Percentiles rank a stretch among this genome's conserved stretches.
phyloP scores from a whole-genome alignment of 2,113 vertebrate genomes.

The Cygnus buccinator region DNA sequence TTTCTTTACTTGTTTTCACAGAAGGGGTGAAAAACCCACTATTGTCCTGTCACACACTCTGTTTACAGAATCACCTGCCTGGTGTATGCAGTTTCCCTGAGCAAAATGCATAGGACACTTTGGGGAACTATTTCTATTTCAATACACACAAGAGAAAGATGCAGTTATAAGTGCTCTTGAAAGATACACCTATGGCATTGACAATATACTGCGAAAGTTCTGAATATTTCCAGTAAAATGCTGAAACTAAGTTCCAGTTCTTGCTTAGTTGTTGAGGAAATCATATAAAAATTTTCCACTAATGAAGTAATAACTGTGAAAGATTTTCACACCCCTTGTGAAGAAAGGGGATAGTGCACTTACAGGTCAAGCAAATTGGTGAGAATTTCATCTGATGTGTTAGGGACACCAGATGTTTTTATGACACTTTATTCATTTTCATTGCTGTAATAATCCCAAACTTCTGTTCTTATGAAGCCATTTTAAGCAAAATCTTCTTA shows the following conservation, averaged over 20 bases:
- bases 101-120: not conserved
- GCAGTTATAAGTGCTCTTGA: not conserved
- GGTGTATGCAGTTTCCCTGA: not conserved
- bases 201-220: not conserved
- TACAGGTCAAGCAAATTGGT: not conserved
- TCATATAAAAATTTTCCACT: not conserved
- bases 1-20: not conserved
- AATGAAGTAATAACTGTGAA: not conserved
- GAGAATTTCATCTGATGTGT: not conserved
- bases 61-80: not conserved
- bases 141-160: not conserved
- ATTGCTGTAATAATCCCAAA: not conserved
- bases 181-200: not conserved
- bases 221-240: not conserved
- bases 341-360: not conserved
- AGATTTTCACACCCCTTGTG: not conserved
- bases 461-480: not conserved
- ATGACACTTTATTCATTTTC: not conserved
- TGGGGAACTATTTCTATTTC: not conserved
- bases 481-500: not conserved
- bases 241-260: not conserved
- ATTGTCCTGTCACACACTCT: not conserved
- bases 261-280: not conserved
- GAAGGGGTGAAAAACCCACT: accelerated
- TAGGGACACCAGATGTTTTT: not conserved